phyloP scores from a whole-genome alignment of 2,113 vertebrate genomes.

The Apodemus speciosus region DNA sequence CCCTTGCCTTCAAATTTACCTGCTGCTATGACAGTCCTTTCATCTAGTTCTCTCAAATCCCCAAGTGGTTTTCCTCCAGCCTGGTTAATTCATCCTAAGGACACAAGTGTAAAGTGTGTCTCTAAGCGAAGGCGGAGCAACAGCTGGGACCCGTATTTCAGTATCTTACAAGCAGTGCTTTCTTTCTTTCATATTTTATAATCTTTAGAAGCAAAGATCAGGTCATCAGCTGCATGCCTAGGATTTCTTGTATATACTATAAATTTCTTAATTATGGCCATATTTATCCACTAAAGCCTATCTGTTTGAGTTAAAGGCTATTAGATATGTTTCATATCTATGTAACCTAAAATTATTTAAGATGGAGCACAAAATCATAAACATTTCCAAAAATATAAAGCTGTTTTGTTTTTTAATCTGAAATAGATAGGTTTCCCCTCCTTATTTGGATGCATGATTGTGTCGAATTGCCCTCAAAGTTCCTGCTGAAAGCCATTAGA shows the following conservation, averaged over 20 bases:
- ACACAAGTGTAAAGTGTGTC: background rate
- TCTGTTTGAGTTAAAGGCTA: background rate
- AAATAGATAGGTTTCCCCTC: background rate
- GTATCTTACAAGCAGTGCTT: background rate
- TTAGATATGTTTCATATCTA: background rate
- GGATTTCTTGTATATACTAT: background rate
- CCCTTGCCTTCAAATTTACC: background rate
- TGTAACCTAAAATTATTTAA: slow-evolving; percentile 1
- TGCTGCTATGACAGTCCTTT: background rate
- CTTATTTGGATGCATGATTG: slow-evolving; percentile 23
- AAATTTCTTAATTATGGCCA: slow-evolving; percentile 1
- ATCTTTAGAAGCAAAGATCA: background rate
- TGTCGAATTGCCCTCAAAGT: background rate
- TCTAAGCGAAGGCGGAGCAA: background rate
- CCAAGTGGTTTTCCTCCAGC: background rate
- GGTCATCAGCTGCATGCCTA: background rate
- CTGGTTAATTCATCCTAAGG: background rate
- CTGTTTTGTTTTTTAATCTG: background rate
- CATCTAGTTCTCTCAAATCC: background rate
- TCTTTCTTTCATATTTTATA: background rate
- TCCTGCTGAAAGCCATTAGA: slow-evolving; percentile 19
- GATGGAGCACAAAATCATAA: slow-evolving; percentile 9
- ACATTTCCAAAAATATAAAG: slow-evolving; percentile 22
- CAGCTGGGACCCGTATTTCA: background rate
- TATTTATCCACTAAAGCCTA: background rate